Percentiles rank a stretch among this genome's conserved stretches.
Conservation (phyloP, 2,888 invertebrate genomes). For the Chrysodeixis includens region DNA sequence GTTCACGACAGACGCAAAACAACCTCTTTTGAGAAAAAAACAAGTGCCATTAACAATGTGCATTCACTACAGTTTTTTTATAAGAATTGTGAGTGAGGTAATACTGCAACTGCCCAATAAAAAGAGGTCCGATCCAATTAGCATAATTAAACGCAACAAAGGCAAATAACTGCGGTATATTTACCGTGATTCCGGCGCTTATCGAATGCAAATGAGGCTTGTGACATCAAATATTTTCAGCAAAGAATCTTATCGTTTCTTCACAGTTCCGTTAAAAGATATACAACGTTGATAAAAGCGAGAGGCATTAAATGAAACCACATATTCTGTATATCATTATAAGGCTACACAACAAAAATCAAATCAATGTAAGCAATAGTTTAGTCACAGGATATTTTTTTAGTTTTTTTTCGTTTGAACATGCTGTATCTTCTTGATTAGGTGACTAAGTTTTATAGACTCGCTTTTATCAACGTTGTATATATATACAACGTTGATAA, state of each 20-base stretch:
- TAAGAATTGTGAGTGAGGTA: slow-evolving; percentile 22
- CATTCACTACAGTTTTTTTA: slow-evolving; percentile 13
- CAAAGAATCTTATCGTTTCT: not conserved
- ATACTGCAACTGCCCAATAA: slow-evolving; percentile 34
- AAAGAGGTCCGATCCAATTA: slow-evolving; percentile 37
- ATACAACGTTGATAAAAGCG: too few species aligned
- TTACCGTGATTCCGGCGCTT: slow-evolving; percentile 50
- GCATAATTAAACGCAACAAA: slow-evolving; percentile 38
- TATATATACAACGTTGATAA: too few species aligned
- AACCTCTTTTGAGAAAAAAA: slow-evolving; percentile 30
- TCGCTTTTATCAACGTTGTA: too few species aligned
- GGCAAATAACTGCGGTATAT: slow-evolving; percentile 36
- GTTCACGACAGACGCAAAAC: slow-evolving; percentile 26
- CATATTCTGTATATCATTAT: too few species aligned
- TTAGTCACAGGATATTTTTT: too few species aligned
- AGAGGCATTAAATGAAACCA: too few species aligned
- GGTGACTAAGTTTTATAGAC: too few species aligned
- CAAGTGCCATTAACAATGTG: slow-evolving; percentile 51
- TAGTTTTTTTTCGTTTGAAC: too few species aligned
- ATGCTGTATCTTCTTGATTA: too few species aligned
- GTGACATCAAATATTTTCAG: slow-evolving; percentile 6
- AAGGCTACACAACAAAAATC: too few species aligned
- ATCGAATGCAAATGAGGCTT: slow-evolving; percentile 10
- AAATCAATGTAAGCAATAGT: too few species aligned
- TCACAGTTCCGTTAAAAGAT: not conserved